These are phyloP conservation scores for Varanus komodoensis DNA, from an alignment of 2,113 vertebrate species.

Conservation along the genomic window DNA sequence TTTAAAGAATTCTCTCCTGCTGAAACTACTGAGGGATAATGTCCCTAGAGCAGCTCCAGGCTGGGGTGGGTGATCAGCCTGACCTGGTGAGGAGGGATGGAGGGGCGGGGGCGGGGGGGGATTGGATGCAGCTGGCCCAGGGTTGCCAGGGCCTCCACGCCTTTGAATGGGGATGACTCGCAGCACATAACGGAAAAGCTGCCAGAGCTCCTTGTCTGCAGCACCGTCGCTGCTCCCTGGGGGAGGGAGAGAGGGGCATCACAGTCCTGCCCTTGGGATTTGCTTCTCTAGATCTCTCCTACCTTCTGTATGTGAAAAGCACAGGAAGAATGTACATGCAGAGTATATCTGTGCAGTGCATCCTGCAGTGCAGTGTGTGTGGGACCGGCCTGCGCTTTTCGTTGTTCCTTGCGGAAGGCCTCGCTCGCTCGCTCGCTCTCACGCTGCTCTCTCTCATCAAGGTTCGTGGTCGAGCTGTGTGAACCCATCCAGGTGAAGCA, in stretches of 20 bases:
- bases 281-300: neutral
- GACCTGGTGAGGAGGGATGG: too few relatives aligned
- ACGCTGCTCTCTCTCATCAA: slow-evolving; percentile 68
- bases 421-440: neutral
- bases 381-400: neutral
- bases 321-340: neutral
- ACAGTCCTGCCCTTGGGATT: neutral
- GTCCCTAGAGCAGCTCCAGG: neutral
- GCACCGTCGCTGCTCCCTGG: neutral
- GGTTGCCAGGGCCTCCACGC: too few relatives aligned
- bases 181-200: neutral
- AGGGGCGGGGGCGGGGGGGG: too few relatives aligned
- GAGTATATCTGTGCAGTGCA: neutral
- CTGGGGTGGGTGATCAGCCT: too few relatives aligned
- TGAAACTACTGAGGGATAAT: neutral
- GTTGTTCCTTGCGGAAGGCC: neutral
- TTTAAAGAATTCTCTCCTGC: neutral
- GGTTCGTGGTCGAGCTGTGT: slow-evolving; percentile 99
- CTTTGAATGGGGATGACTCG: too few relatives aligned
- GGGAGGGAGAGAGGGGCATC: neutral
- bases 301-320: neutral
- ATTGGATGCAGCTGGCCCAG: too few relatives aligned
- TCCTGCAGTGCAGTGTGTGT: slow-evolving; percentile 9
- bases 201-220: neutral
- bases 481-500: slow-evolving; percentile 99